phyloP scores from a whole-genome alignment of 2,888 invertebrate genomes.

The Pocota personata region DNA sequence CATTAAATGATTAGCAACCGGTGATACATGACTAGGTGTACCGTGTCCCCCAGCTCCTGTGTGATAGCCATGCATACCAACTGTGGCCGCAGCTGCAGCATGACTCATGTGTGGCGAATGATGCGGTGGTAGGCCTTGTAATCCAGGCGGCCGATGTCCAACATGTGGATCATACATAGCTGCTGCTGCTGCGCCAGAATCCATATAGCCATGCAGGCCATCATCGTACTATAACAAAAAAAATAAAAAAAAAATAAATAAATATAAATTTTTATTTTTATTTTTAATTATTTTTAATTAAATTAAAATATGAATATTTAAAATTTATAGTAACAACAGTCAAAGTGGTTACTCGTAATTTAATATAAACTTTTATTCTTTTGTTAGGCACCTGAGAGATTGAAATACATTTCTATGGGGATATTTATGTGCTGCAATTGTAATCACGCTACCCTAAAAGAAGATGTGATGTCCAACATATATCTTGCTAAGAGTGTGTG shows the following conservation, averaged over 20 bases:
- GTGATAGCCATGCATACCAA: conserved; percentile 86
- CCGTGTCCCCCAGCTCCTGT: conserved; percentile 83
- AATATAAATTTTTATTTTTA: conserved; percentile 8
- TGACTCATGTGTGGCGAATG: conserved; percentile 92
- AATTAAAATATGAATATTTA: conserved; percentile 58
- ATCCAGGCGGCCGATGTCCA: conserved; percentile 85
- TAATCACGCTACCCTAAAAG: conserved; percentile 39
- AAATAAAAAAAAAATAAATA: conserved; percentile 42
- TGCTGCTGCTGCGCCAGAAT: conserved; percentile 85
- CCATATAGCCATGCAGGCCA: conserved; percentile 96
- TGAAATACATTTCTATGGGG: conserved; percentile 7
- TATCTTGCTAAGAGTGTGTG: conserved; percentile 31
- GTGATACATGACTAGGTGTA: conserved; percentile 91
- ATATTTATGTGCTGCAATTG: conserved; percentile 11
- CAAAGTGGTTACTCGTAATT: conserved; percentile 60
- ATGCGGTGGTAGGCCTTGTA: conserved; percentile 88
- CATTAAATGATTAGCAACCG: conserved; percentile 93
- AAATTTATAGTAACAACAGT: conserved; percentile 40
- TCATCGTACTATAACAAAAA: conserved; percentile 92
- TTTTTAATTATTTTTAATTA: conserved; percentile 3
- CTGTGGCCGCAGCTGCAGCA: conserved; percentile 86
- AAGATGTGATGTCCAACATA: not conserved
- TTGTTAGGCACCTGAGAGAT: not conserved
- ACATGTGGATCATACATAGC: conserved; percentile 91
- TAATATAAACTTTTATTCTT: not conserved